Evolutionary conservation across 1,140 invertebrate genomes (phyloP), one percentile per base, ranked within the genome.

Genomic region (Tetragnatha versicolor): DNA sequence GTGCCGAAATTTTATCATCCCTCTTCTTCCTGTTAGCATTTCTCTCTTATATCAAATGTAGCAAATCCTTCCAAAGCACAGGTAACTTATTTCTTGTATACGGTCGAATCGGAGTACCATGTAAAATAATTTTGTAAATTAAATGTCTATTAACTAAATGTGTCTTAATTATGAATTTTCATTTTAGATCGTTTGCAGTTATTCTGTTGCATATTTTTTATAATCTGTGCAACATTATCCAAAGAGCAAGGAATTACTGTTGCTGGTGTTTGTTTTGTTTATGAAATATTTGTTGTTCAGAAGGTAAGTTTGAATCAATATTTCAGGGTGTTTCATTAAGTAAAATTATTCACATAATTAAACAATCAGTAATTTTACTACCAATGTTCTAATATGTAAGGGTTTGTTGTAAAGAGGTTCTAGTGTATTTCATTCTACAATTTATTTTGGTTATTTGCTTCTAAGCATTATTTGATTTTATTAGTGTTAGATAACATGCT

Each of bases 221-320:
- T 92, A 55, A 91, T 91, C 66, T 90, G 91, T 31, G 93, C 94
- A 27, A 96, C 96, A 92, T 88, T 96, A 80, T 96, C 95, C 87
- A 99, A 98, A 87, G 97, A 99, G 85, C 96, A 98, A 86, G 97
- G 97, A 79, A 98, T 98, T 83, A 98, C 95, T 10, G 92, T 97
- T 49, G 92, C 95, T 22, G 96, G 92, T 49, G 92, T 98, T 31
- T 98, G 95, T 87, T 92, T 92, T 76, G 90, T 96, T 9, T 97
- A 97, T 87, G 96, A 98, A 87, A 88, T 98, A 77, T 60, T 82
- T 39, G 37, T 75, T 72, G 68, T 78, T 39, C 81, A 80, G 73
- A 82, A 81, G 47, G 80, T 81, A 82, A 79, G 22, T 35, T 29
- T n/a, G 9, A n/a, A n/a, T n/a, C n/a, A n/a, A n/a, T n/a, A n/a